Base-by-base conservation (phyloP, 2,113 vertebrate species). In the Trematocara macrostoma region DNA sequence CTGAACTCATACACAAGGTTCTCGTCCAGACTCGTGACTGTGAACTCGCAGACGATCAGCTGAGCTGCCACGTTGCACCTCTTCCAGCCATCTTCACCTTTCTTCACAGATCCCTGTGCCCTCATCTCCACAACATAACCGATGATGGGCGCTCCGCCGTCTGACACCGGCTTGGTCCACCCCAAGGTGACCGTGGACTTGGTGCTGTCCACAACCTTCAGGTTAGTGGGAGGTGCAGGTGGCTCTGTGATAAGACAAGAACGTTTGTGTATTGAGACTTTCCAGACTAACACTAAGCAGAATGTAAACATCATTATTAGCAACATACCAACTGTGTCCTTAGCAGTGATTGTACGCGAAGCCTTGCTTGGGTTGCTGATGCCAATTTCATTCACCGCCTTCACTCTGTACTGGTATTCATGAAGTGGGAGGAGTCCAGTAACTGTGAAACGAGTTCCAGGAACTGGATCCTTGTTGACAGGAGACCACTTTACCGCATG, bases 341-440 rank as follows among this genome's bases (percentile, higher is more conserved):
- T 99, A 88, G 99, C 98, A 85, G 97, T 93, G 84, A 98, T 96
- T 82, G 98, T 96, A 93, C 96, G 97, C 82, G 99, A 99, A 52
- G 98, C 97, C 84, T 98, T 97, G 92, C 98, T 99, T 89, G 99
- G 97, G 83, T 95, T 97, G 93, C 99, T 97, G 82, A 97, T 88
- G 87, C 99, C 99, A 7, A 99, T 96, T 96, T 99, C 99, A 96
- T 99, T 99, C 96, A 98, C 98, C 3, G 99, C 99, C 92, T 97
- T 99, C 89, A 99, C 98, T 11, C 99, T 97, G 95, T 98, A 99
- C 91, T 99, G 99, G 88, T 99, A 99, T 89, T 99, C 98, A 47
- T 99, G 97, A 83, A 97, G 97, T 49, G 98, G 97, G 85, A 98
- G 95, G 61, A 99, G 96, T 92, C 98, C 97, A 83, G 97, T 96